phyloP scores from a whole-genome alignment of 2,113 vertebrate genomes.

The Megaleporinus macrocephalus region DNA sequence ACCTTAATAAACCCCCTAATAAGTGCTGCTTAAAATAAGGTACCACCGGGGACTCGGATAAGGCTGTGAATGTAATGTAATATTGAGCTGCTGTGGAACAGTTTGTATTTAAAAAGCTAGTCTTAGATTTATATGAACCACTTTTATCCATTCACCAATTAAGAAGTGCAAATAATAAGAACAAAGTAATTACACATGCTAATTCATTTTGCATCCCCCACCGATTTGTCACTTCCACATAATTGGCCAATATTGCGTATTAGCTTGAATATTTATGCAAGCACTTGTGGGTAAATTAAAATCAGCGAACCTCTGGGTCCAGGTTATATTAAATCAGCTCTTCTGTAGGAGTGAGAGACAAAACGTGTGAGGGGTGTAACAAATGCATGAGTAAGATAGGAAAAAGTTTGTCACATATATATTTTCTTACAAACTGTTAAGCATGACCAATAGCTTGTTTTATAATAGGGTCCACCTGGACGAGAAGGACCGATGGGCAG shows the following conservation, averaged over 20 bases:
- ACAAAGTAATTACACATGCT: background rate
- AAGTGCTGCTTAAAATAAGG: background rate
- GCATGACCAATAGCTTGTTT: background rate
- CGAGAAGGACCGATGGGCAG: slow-evolving; percentile 73
- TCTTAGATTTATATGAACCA: background rate
- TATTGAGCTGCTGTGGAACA: background rate
- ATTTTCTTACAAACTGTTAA: background rate
- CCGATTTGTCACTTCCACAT: background rate
- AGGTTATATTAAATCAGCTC: background rate
- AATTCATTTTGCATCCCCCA: background rate
- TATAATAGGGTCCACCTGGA: slow-evolving; percentile 78
- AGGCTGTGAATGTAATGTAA: background rate
- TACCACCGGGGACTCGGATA: background rate
- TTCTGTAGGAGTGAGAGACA: too few relatives aligned
- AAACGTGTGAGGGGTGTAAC: too few relatives aligned
- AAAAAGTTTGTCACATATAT: background rate
- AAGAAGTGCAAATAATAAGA: background rate
- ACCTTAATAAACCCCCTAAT: too few relatives aligned
- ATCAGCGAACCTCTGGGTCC: background rate
- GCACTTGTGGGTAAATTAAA: background rate
- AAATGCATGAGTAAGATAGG: background rate
- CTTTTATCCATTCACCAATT: background rate
- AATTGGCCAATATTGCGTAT: background rate
- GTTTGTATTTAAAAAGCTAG: too few relatives aligned
- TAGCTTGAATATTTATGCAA: background rate